Evolutionary conservation across 2,888 invertebrate species (phyloP), one percentile per base, ranked within the genome.

Genomic region (Athalia rosae): DNA sequence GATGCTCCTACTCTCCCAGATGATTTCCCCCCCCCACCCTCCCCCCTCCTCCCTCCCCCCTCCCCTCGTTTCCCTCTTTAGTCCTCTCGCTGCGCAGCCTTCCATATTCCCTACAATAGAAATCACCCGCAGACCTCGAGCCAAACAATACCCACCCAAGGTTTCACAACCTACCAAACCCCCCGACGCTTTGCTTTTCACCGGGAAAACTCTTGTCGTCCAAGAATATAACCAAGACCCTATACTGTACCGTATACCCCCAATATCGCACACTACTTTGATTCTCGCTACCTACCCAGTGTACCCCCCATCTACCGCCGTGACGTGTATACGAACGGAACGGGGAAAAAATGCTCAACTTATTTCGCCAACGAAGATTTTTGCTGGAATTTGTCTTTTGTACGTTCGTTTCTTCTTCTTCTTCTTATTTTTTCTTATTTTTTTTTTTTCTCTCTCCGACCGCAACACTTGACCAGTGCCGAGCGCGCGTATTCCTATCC

Each of bases 81-180:
- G 28, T 28, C 28, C 61, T 13, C 61, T 61, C 61, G 13, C 61
- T 15, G 3, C 61, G 48, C 61, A 48, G 61, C 61, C 11, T 48
- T 48, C 74, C 58, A 45, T 71, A 58, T 58, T 58, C 81, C 73
- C 79, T 80, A 86, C 86, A 86, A 87, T 88, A 86, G 85, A 86
- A 86, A 86, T 85, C 85, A 83, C 80, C 82, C 79, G 79, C 85
- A 85, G 83, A 83, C 82, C 81, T 83, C 82, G 76, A 73, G 76
- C 74, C 61, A 50, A 74, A 74, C 74, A 74, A 74, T 74, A 74
- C 74, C 56, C 13, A 67, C 71, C 28, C 28, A 28, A 28, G 28
- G 28, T 28, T 28, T 28, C 28, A 28, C 28, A 28, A 28, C 28
- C 28, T 28, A 28, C 28, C 28, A 28, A 28, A n/a, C n/a, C 28